Percentiles rank a stretch among this genome's conserved stretches.
Evolutionary conservation across 2,888 invertebrate species (phyloP).

Genomic region (Campoplex capitator): DNA sequence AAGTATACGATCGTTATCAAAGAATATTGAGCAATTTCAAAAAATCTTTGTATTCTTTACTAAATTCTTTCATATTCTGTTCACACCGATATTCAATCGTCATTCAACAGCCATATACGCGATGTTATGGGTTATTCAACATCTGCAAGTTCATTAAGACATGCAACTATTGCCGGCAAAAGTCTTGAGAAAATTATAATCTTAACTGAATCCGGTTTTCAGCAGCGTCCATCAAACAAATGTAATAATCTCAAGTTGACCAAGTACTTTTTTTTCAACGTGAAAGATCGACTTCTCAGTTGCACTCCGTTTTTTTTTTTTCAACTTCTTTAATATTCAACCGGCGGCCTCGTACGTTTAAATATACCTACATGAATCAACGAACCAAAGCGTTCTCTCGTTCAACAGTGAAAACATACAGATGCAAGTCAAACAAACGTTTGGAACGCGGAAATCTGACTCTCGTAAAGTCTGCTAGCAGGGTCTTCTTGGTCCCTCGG

Average conservation of each 20-base stretch:
- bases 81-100: not conserved
- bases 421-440: slow-evolving; percentile 50
- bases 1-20: not conserved
- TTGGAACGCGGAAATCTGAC: slow-evolving; percentile 16
- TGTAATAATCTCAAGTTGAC: not conserved
- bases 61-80: not conserved
- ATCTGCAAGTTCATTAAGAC: not conserved
- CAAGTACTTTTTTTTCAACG: not conserved
- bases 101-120: not conserved
- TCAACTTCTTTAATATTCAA: not conserved
- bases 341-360: not conserved
- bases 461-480: not conserved
- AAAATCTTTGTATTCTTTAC: not conserved
- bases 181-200: not conserved
- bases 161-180: not conserved
- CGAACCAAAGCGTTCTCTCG: slow-evolving; percentile 4
- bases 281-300: not conserved
- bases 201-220: not conserved
- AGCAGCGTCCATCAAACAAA: not conserved
- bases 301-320: not conserved
- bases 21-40: not conserved
- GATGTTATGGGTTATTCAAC: no score
- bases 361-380: not conserved
- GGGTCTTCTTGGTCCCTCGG: slow-evolving; percentile 13
- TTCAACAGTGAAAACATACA: slow-evolving; percentile 6